phyloP scores from a whole-genome alignment of 2,113 vertebrate species.

The Actenoides lindsayi region DNA sequence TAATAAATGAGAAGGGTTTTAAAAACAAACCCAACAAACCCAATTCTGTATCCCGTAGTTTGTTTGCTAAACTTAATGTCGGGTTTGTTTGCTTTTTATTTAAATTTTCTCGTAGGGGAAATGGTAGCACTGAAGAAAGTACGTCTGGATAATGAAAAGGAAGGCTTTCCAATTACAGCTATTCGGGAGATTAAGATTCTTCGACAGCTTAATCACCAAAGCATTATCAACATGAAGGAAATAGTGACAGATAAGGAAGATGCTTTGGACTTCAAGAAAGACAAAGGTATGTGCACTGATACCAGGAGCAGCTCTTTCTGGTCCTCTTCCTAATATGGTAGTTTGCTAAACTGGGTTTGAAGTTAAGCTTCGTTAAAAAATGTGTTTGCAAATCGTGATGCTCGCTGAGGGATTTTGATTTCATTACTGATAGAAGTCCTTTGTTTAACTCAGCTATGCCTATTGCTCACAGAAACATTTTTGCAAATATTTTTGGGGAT shows the following conservation, averaged over 20 bases:
- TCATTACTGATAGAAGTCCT: background rate
- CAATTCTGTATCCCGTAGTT: background rate
- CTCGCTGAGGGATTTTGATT: background rate
- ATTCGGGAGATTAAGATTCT: conserved; percentile 89
- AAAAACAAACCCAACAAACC: background rate
- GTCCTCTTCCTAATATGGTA: background rate
- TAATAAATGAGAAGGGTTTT: background rate
- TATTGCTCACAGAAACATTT: background rate
- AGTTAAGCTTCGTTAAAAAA: background rate
- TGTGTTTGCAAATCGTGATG: background rate
- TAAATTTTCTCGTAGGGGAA: conserved; percentile 76
- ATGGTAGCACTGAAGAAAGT: conserved; percentile 90
- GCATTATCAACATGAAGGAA: conserved; percentile 91
- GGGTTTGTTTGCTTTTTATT: background rate
- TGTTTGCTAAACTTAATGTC: background rate
- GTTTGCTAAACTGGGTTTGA: background rate
- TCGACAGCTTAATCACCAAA: conserved; percentile 85
- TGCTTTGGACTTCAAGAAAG: conserved; percentile 88
- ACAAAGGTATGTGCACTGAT: conserved; percentile 77
- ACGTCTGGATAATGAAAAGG: conserved; percentile 87
- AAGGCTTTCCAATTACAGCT: conserved; percentile 89
- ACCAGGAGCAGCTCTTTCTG: background rate
- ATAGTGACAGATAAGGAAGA: conserved; percentile 89
- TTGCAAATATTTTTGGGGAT: background rate
- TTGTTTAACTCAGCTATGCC: background rate